These are phyloP conservation scores for Plebejus argus DNA, from an alignment of 2,888 invertebrate species.

Conservation along the genomic window DNA sequence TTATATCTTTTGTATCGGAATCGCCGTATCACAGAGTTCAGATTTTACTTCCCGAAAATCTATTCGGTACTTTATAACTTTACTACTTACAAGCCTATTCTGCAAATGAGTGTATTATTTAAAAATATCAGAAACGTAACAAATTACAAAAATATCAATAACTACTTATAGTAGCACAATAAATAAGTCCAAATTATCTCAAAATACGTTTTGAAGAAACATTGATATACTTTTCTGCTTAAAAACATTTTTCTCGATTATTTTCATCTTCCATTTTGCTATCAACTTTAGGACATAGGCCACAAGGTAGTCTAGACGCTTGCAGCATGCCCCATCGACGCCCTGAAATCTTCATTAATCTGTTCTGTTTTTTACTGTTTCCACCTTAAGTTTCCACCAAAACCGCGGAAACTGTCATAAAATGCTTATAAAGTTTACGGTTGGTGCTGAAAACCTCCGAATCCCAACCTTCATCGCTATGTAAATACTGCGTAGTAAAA, in stretches of 20 bases:
- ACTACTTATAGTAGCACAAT: neutral
- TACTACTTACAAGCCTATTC: neutral
- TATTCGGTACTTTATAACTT: neutral
- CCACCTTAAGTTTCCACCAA: too few relatives aligned
- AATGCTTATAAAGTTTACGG: neutral
- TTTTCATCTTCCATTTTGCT: neutral
- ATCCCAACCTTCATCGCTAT: constrained; percentile 6
- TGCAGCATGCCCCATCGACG: too few relatives aligned
- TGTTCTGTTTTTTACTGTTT: too few relatives aligned
- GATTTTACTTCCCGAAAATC: neutral
- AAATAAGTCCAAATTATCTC: neutral
- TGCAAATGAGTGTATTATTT: neutral
- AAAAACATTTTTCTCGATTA: neutral
- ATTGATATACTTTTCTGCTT: neutral
- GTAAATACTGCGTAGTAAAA: constrained; percentile 36
- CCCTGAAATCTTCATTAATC: too few relatives aligned
- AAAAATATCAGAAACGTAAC: neutral
- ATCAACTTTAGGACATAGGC: too few relatives aligned
- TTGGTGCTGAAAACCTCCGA: constrained; percentile 17
- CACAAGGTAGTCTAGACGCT: too few relatives aligned
- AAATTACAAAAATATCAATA: neutral
- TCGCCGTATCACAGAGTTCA: neutral
- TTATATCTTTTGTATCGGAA: neutral
- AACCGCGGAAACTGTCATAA: neutral
- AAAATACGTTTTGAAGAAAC: too few relatives aligned